Percentiles rank a stretch among this genome's conserved stretches.
Conservation (phyloP, 2,113 vertebrate genomes). For the Mirounga angustirostris region DNA sequence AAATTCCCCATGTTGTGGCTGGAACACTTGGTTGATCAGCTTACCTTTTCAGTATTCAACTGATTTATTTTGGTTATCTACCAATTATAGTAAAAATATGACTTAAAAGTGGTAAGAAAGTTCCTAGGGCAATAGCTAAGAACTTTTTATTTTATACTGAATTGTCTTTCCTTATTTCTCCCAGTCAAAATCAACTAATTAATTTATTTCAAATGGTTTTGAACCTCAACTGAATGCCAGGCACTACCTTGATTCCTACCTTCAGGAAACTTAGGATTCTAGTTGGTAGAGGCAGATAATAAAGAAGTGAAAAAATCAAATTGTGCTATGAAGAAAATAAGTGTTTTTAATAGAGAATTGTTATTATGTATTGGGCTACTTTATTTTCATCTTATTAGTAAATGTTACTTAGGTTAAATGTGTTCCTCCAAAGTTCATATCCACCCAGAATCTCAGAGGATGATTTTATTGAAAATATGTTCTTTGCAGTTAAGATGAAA, state of each 20-base stretch:
- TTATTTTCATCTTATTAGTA: background rate
- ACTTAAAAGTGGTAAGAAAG: constrained; percentile 7
- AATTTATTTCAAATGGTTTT: constrained; percentile 9
- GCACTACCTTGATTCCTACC: background rate
- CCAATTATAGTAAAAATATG: constrained; percentile 17
- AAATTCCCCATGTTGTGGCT: background rate
- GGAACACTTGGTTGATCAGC: background rate
- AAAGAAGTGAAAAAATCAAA: background rate
- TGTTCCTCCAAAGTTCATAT: background rate
- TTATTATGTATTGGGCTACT: background rate
- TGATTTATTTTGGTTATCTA: constrained; percentile 18
- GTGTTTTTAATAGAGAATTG: constrained; percentile 17
- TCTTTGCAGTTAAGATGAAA: background rate
- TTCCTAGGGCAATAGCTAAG: background rate
- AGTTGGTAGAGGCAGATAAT: background rate
- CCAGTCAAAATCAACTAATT: background rate
- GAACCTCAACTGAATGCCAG: constrained; percentile 18
- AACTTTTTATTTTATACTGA: constrained; percentile 45
- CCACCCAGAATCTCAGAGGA: background rate
- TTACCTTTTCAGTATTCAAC: constrained; percentile 14
- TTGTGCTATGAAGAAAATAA: background rate
- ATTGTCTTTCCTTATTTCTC: constrained; percentile 21
- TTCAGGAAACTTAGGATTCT: constrained; percentile 23
- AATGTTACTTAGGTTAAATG: constrained; percentile 4
- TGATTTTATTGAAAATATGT: background rate